Percentiles rank a stretch among this genome's conserved stretches.
Evolutionary conservation across 2,888 invertebrate species (phyloP).

Genomic region (Scaptomyza tumidula): DNA sequence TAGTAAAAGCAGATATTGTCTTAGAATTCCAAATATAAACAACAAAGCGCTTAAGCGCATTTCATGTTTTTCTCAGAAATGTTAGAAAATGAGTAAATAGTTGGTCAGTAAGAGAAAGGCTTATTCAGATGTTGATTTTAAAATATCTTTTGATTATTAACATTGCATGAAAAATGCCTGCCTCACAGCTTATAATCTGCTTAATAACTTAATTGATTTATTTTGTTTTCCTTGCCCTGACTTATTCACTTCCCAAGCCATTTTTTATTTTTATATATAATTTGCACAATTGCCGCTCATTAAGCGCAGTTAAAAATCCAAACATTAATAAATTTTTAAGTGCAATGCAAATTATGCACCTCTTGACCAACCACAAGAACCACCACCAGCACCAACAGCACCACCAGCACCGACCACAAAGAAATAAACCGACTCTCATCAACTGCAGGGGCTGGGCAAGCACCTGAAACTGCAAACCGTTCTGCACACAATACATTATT

Average conservation of each 20-base stretch:
- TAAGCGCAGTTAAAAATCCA: conserved; percentile 59
- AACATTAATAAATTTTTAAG: conserved; percentile 77
- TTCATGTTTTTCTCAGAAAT: no score
- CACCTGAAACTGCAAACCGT: conserved; percentile 67
- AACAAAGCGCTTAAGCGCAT: no score
- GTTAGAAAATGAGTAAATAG: no score
- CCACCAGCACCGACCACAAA: neutral
- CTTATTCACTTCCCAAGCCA: neutral
- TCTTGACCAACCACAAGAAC: conserved; percentile 52
- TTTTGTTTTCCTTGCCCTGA: conserved; percentile 11
- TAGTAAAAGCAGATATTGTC: neutral
- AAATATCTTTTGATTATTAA: neutral
- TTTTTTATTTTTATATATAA: conserved; percentile 31
- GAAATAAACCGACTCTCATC: conserved; percentile 47
- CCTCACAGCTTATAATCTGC: neutral
- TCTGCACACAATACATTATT: conserved; percentile 75
- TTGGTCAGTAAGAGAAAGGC: neutral
- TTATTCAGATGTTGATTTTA: neutral
- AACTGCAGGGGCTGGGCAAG: conserved; percentile 14
- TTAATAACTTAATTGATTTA: conserved; percentile 27
- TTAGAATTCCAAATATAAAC: neutral
- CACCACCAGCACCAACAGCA: conserved; percentile 2
- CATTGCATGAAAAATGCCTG: neutral
- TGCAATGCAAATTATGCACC: conserved; percentile 65
- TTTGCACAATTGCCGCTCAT: conserved; percentile 59